Evolutionary conservation across 2,797 vertebrate species (phyloP), one percentile per base, ranked within the genome.

Genomic region (Falco berigora): DNA sequence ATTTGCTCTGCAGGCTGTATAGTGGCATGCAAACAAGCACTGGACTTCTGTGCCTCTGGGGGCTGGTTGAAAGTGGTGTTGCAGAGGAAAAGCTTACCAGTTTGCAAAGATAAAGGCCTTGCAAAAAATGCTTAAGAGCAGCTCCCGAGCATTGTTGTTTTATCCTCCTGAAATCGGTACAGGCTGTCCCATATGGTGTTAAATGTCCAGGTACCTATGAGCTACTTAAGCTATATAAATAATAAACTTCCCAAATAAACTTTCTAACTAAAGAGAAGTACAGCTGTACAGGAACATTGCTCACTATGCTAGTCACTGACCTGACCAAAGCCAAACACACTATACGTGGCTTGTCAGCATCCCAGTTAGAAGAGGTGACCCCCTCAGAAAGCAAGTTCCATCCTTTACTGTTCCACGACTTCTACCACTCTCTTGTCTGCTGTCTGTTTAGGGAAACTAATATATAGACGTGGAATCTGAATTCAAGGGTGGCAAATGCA

Each of bases 261-360:
- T 83, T 88, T 56, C 24, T 42, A 68, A 53, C 22, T 76, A 20
- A 76, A 52, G 30, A 36, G 27, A 50, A 69, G 9, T 21, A 44
- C 8, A 66, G 15, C 34, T 40, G 14, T 44, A 34, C 23, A 78
- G 63, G n/a, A 84, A 62, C 47, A 58, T 6, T 36, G 12, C 62
- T 59, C n/a, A 34, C 68, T 47, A 12, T 47, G 40, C 64, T 59
- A 72, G 63, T 61, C 86, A 64, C n/a, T 56, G 71, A 42, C 52
- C 63, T 81, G 74, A 52, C 17, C 59, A 50, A 90, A 93, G 71
- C 55, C 81, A 77, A 77, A 69, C 28, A 24, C 11, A 15, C n/a
- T 42, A 27, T 32, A 77, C 9, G 0, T 23, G 21, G 42, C 21
- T 78, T 0, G 0, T 66, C 23, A 59, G n/a, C n/a, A 79, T 47